Evolutionary conservation across 2,113 vertebrate species (phyloP).

Genomic region (Hypanus sabinus): DNA sequence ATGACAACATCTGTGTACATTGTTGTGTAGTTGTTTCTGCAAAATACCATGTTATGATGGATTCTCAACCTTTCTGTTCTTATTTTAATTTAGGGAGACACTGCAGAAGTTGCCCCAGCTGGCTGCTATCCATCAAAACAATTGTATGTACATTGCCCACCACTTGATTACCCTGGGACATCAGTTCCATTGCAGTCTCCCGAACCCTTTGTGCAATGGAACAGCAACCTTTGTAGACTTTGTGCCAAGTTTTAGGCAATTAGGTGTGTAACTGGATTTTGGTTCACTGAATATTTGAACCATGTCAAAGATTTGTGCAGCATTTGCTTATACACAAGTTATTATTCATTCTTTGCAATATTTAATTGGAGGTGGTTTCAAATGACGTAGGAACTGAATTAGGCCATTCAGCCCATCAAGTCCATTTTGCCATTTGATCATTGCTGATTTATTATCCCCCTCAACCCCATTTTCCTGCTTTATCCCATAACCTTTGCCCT

Average conservation of each 20-base stretch:
- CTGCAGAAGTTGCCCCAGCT: slow-evolving; percentile 89
- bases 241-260: slow-evolving; percentile 81
- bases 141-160: slow-evolving; percentile 95
- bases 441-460: too few species aligned
- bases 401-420: too few species aligned
- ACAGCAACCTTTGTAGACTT: slow-evolving; percentile 84
- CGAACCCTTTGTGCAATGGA: slow-evolving; percentile 61
- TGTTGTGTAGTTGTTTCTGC: neutral
- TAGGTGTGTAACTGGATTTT: slow-evolving; percentile 60
- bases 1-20: neutral
- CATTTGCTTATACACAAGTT: neutral
- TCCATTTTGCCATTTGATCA: too few species aligned
- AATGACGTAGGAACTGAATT: too few species aligned
- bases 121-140: slow-evolving; percentile 94
- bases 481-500: too few species aligned
- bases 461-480: too few species aligned
- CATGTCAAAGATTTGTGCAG: neutral
- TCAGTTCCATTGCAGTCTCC: slow-evolving; percentile 70
- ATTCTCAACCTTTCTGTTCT: neutral
- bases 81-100: slow-evolving; percentile 62
- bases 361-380: neutral
- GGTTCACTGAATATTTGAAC: neutral
- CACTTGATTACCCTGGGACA: slow-evolving; percentile 88
- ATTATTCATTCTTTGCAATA: neutral
- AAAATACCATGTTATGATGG: neutral